These are phyloP conservation scores for Chionomys nivalis DNA, from an alignment of 2,113 vertebrate genomes.

Conservation along the genomic window DNA sequence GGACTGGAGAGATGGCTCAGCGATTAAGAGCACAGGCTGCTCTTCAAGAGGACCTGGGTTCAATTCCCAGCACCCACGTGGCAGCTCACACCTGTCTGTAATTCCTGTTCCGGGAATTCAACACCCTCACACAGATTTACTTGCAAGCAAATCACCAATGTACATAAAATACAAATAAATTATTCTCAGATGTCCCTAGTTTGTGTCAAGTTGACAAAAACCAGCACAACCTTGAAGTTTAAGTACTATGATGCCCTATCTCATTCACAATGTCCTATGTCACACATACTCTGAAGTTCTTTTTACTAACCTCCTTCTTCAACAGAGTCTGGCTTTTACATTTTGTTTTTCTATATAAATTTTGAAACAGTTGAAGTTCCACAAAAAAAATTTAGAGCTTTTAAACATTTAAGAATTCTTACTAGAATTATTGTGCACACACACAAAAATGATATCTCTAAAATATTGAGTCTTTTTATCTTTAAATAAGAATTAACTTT, in stretches of 20 bases:
- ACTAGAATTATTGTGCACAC: background rate
- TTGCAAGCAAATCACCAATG: no score
- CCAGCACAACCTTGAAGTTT: background rate
- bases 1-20: no score
- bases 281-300: background rate
- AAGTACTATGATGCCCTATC: no score
- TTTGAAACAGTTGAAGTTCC: constrained; percentile 16
- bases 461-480: background rate
- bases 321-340: background rate
- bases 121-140: no score
- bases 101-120: no score
- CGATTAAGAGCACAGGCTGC: no score
- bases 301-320: constrained; percentile 38
- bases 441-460: background rate
- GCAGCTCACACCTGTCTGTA: no score
- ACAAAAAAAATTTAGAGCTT: background rate
- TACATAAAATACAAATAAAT: background rate
- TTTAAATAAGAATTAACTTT: background rate
- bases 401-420: background rate
- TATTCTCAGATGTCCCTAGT: background rate
- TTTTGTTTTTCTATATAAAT: constrained; percentile 43
- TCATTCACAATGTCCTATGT: no score
- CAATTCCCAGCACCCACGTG: no score
- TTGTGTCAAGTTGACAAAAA: background rate
- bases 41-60: no score